Percentiles rank a stretch among this genome's conserved stretches.
Conservation (phyloP, 1,140 invertebrate genomes). For the Brachionus paranguensis region DNA sequence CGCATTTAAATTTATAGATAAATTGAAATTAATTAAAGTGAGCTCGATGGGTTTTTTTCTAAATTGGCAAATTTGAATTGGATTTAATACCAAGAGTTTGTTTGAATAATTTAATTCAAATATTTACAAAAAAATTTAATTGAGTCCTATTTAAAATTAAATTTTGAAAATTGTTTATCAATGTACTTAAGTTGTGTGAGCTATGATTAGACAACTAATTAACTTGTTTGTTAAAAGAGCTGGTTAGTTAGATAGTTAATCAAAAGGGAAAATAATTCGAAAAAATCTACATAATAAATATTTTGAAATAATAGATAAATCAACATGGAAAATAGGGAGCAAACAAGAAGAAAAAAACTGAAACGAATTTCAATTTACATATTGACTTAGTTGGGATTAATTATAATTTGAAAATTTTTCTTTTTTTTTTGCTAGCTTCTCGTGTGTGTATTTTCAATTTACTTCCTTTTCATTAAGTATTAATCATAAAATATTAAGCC, state of each 20-base stretch:
- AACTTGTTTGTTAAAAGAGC: not conserved
- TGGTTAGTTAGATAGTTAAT: constrained; percentile 24
- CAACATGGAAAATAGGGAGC: not conserved
- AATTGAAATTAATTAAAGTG: not conserved
- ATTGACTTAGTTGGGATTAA: constrained; percentile 16
- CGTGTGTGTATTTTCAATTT: not conserved
- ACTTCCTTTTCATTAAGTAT: constrained; percentile 16
- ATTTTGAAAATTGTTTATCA: too few species aligned
- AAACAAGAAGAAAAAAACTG: not conserved
- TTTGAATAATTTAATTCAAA: not conserved
- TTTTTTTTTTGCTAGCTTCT: not conserved
- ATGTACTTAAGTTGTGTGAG: not conserved
- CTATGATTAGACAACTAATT: not conserved
- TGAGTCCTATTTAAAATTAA: not conserved
- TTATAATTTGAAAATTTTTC: not conserved
- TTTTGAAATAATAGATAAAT: constrained; percentile 4
- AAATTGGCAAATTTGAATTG: not conserved
- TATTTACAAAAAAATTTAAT: not conserved
- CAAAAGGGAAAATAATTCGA: not conserved
- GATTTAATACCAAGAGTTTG: not conserved
- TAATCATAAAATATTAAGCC: not conserved
- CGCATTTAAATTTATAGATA: not conserved
- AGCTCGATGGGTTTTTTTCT: not conserved
- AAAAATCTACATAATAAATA: constrained; percentile 15
- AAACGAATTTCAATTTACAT: constrained; percentile 5